Evolutionary conservation across 2,888 invertebrate genomes (phyloP), one percentile per base, ranked within the genome.

Genomic region (Argyra leucocephala): DNA sequence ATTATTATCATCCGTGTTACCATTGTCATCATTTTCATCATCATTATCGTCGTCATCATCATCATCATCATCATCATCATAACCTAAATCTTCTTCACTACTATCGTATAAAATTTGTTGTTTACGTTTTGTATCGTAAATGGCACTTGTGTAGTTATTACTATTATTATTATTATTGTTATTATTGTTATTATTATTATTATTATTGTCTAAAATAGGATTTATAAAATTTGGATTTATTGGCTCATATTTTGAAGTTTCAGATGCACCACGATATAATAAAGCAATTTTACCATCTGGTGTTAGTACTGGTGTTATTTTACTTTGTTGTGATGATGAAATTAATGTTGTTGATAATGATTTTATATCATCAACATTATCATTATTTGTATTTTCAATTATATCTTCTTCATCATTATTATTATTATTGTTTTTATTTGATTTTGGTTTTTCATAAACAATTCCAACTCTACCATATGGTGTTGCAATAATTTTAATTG

Each of bases 261-360:
- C 78, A 68, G 80, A 79, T 72, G 78, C 79, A 70, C 80, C 80
- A 66, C 80, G 79, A 71, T 79, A 80, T 72, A 81, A 76, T 72
- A 81, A 75, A 68, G 81, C 81, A 73, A 81, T 80, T 75, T 81
- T 81, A 73, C 81, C 81, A 76, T 81, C 81, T 70, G 80, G 75
- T 69, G 81, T 81, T 72, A 81, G 74, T 66, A 81, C 81, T 57
- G 81, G 81, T 68, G 80, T 80, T 68, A 81, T 80, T 76, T 81
- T 81, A 63, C 78, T 77, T 74, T 78, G 77, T 71, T 75, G 75
- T 71, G 76, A 75, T 72, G 76, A 74, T 58, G 22, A 62, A 60
- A 23, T 63, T n/a, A 15, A 23, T 59, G 24, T 22, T 37, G 59
- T 36, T 59, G 36, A 62, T 37, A 37, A 63, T 22, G 58, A 58